phyloP scores from a whole-genome alignment of 2,888 invertebrate genomes.

The Hirtodrosophila histrioides region DNA sequence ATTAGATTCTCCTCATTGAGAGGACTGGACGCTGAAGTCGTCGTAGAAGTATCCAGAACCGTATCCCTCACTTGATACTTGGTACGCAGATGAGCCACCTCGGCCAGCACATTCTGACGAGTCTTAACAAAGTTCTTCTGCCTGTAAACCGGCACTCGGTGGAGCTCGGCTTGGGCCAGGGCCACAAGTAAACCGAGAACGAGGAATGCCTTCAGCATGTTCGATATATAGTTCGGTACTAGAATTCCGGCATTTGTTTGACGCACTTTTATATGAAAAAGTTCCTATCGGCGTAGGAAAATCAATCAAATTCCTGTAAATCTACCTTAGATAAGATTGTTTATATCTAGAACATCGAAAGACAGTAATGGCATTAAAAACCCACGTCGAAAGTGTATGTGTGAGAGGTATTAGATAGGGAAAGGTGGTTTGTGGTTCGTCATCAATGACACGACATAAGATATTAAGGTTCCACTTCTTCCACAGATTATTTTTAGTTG shows the following conservation, averaged over 20 bases:
- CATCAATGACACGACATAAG: slow-evolving; percentile 6
- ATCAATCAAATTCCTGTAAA: slow-evolving; percentile 45
- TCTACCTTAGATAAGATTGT: slow-evolving; percentile 47
- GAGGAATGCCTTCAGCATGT: slow-evolving; percentile 34
- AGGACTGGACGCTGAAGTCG: not conserved
- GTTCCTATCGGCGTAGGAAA: slow-evolving; percentile 26
- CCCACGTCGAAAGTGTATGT: not conserved
- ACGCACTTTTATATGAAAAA: slow-evolving; percentile 34
- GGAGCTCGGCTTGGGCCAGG: slow-evolving; percentile 16
- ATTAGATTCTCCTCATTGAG: slow-evolving; percentile 39
- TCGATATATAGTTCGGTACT: slow-evolving; percentile 25
- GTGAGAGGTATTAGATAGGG: not conserved
- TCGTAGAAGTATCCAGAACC: not conserved
- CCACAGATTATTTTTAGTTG: too few species aligned
- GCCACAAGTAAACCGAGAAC: slow-evolving; percentile 19
- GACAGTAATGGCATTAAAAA: slow-evolving; percentile 39
- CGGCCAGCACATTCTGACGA: slow-evolving; percentile 41
- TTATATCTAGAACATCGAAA: slow-evolving; percentile 15
- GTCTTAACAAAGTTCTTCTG: slow-evolving; percentile 36
- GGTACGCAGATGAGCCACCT: slow-evolving; percentile 39
- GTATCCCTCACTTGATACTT: slow-evolving; percentile 44
- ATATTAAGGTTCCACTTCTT: too few species aligned
- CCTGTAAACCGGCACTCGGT: slow-evolving; percentile 36
- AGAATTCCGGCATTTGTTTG: slow-evolving; percentile 2
- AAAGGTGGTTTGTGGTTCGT: slow-evolving; percentile 10